These are phyloP conservation scores for Gastrophysa polygoni DNA, from an alignment of 2,888 invertebrate genomes.

Conservation along the genomic window DNA sequence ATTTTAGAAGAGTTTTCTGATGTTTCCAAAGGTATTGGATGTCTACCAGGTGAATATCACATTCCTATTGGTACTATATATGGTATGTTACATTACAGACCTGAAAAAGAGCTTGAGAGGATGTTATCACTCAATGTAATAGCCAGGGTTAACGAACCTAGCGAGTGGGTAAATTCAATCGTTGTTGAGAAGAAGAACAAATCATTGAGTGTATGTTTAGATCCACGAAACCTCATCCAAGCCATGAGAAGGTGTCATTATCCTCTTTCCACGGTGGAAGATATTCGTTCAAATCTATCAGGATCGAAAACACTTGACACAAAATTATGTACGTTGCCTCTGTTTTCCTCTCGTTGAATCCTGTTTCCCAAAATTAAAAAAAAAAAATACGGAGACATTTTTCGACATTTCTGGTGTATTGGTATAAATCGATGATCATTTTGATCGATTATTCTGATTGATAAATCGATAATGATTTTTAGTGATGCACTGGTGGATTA, in stretches of 20 bases:
- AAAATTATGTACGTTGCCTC: not conserved
- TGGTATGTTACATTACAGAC: not conserved
- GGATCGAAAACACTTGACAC: not conserved
- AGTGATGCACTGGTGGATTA: not conserved
- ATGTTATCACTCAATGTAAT: not conserved
- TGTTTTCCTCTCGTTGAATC: not conserved
- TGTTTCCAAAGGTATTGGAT: constrained; percentile 3
- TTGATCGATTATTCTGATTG: too few relatives aligned
- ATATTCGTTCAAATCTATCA: not conserved
- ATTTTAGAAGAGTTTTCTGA: not conserved
- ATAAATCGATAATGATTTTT: too few relatives aligned
- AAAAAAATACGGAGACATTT: not conserved
- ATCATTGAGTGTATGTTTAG: not conserved
- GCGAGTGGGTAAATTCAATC: not conserved
- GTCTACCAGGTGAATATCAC: not conserved
- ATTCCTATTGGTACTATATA: not conserved
- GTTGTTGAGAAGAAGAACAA: not conserved
- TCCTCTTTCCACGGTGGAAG: not conserved
- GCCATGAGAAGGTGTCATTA: not conserved
- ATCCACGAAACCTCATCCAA: not conserved
- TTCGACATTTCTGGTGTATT: not conserved
- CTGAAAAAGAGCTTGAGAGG: not conserved
- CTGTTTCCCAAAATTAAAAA: not conserved
- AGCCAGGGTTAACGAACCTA: not conserved
- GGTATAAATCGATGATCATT: not conserved